Evolutionary conservation across 2,888 invertebrate species (phyloP).

Genomic region (Pseudolycoriella hygida): DNA sequence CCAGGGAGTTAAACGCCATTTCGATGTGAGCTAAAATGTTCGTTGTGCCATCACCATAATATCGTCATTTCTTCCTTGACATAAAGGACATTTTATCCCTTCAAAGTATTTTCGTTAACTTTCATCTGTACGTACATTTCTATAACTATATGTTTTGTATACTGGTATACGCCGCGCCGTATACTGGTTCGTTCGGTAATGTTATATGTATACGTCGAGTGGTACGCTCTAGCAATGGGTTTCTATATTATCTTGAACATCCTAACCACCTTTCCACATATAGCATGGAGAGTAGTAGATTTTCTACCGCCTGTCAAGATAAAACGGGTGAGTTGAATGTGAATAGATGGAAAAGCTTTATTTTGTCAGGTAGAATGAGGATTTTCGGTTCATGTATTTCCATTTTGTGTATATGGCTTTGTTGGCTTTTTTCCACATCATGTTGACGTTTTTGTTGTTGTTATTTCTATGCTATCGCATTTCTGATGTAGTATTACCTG

Average conservation of each 20-base stretch:
- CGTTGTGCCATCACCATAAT: conserved; percentile 1
- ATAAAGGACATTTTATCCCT: conserved; percentile 2
- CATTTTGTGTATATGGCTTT: neutral
- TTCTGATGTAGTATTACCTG: too few relatives aligned
- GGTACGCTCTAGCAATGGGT: too few relatives aligned
- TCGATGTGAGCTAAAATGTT: neutral
- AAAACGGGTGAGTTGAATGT: neutral
- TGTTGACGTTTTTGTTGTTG: too few relatives aligned
- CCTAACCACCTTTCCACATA: too few relatives aligned
- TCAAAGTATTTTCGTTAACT: neutral
- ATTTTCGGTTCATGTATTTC: neutral
- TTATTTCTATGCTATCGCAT: too few relatives aligned
- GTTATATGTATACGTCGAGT: too few relatives aligned
- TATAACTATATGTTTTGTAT: too few relatives aligned
- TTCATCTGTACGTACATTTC: neutral
- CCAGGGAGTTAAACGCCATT: conserved; percentile 3
- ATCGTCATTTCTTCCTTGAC: conserved; percentile 1
- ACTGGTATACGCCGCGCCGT: too few relatives aligned
- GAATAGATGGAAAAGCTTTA: conserved; percentile 1
- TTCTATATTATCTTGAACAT: too few relatives aligned
- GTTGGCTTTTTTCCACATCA: too few relatives aligned
- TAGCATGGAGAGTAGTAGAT: too few relatives aligned
- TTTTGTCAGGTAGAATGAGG: neutral
- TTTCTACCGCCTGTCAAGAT: neutral
- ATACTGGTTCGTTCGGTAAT: too few relatives aligned